A percentile compares a stretch with the other conserved stretches of the same genome.
Evolutionary conservation across 2,113 vertebrate species (phyloP).

Genomic region (Anser brachyrhynchus): DNA sequence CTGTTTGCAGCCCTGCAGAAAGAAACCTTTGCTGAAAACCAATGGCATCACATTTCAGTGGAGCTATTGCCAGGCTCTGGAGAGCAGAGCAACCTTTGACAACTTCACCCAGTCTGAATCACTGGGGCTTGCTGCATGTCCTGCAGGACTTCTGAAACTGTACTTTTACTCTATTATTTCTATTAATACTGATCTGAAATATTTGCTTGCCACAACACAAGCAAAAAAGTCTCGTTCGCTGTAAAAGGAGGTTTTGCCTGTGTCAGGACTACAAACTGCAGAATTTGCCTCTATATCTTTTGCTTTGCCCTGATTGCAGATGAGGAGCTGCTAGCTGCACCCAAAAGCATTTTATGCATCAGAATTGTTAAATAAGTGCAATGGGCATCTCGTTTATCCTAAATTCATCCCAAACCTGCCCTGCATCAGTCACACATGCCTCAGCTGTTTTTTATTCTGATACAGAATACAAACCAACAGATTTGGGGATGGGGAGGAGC

Average conservation of each 20-base stretch:
- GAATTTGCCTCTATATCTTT: slow-evolving; percentile 31
- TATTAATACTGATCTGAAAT: background rate
- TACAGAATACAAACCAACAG: background rate
- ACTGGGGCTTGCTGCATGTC: slow-evolving; percentile 38
- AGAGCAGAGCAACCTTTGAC: slow-evolving; percentile 80
- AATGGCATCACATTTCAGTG: slow-evolving; percentile 90
- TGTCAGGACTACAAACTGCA: slow-evolving; percentile 54
- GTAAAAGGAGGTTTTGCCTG: slow-evolving; percentile 26
- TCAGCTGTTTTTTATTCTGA: background rate
- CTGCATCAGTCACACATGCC: slow-evolving; percentile 8
- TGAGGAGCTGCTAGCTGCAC: background rate
- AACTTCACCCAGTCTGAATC: slow-evolving; percentile 75
- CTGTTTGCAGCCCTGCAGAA: slow-evolving; percentile 88
- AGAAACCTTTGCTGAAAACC: slow-evolving; percentile 86
- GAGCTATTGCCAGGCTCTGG: slow-evolving; percentile 85
- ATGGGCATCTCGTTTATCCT: slow-evolving; percentile 26
- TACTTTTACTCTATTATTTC: background rate
- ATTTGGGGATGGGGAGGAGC: background rate
- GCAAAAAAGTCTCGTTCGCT: background rate
- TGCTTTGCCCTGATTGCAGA: slow-evolving; percentile 43
- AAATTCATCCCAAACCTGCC: slow-evolving; percentile 22
- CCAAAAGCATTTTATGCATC: background rate
- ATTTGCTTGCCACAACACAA: background rate
- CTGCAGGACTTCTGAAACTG: background rate
- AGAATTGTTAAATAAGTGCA: background rate